Conservation (phyloP, 2,113 vertebrate genomes). For the Vicugna pacos region DNA sequence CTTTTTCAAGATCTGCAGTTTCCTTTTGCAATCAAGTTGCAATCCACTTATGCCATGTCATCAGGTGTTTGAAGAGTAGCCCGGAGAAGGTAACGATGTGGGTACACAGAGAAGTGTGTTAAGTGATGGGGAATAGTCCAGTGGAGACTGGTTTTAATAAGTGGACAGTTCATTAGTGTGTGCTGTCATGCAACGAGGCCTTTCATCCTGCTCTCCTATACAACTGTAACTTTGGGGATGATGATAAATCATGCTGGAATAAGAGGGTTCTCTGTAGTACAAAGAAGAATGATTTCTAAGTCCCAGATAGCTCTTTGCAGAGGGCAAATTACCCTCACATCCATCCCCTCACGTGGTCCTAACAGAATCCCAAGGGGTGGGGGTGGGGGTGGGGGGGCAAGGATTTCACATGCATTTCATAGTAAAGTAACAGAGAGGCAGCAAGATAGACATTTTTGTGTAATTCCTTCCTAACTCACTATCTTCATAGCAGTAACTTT, state of each 20-base stretch:
- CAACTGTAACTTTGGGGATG: background rate
- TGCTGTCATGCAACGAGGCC: background rate
- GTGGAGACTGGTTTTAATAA: background rate
- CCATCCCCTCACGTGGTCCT: background rate
- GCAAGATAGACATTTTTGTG: background rate
- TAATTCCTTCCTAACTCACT: background rate
- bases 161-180: background rate
- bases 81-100: background rate
- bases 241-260: background rate
- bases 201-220: background rate
- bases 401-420: background rate
- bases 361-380: background rate
- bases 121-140: background rate
- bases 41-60: background rate
- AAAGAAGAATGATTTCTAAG: background rate
- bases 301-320: background rate
- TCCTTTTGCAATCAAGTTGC: background rate
- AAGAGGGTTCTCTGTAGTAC: background rate
- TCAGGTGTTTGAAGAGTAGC: background rate
- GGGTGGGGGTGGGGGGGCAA: background rate
- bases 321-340: background rate
- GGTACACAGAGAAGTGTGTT: rapidly evolving
- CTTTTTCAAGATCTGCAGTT: background rate
- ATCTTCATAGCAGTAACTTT: background rate
- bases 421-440: background rate